These are phyloP conservation scores for Triplophysa rosa DNA, from an alignment of 2,113 vertebrate genomes.

Conservation along the genomic window DNA sequence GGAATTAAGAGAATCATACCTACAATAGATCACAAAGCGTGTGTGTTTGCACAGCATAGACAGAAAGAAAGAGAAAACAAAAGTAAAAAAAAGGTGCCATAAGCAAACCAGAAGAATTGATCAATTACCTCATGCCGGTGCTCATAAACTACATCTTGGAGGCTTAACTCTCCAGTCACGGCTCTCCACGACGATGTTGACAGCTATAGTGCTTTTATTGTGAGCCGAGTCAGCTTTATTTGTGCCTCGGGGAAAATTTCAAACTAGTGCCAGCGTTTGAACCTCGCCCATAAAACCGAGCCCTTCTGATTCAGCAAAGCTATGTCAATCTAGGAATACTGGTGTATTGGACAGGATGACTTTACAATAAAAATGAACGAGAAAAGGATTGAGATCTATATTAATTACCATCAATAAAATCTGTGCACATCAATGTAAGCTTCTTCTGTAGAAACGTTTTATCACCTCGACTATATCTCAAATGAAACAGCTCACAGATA, in stretches of 20 bases:
- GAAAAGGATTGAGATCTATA: conserved; percentile 19
- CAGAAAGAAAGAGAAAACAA: conserved; percentile 1
- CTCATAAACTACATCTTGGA: conserved; percentile 30
- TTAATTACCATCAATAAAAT: conserved; percentile 19
- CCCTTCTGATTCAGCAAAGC: conserved; percentile 15
- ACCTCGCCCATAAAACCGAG: conserved; percentile 20
- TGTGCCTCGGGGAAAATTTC: conserved; percentile 30
- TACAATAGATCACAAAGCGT: background rate
- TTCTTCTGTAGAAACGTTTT: conserved; percentile 7
- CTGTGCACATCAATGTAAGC: background rate
- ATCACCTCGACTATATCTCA: background rate
- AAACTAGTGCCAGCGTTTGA: conserved; percentile 17
- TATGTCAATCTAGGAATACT: conserved; percentile 13
- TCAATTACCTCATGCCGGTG: conserved; percentile 25
- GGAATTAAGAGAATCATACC: background rate
- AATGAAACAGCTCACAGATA: background rate
- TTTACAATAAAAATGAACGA: conserved; percentile 8
- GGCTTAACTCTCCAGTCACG: background rate
- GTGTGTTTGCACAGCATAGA: background rate
- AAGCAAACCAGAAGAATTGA: conserved; percentile 9
- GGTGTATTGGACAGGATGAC: conserved; percentile 8
- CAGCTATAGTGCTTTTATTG: conserved; percentile 31
- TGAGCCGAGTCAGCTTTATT: conserved; percentile 34
- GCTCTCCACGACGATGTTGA: conserved; percentile 12
- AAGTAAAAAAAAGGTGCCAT: conserved; percentile 14